A percentile compares a stretch with the other conserved stretches of the same genome.
Evolutionary conservation across 2,888 invertebrate genomes (phyloP).

Genomic region (Noctua janthe): DNA sequence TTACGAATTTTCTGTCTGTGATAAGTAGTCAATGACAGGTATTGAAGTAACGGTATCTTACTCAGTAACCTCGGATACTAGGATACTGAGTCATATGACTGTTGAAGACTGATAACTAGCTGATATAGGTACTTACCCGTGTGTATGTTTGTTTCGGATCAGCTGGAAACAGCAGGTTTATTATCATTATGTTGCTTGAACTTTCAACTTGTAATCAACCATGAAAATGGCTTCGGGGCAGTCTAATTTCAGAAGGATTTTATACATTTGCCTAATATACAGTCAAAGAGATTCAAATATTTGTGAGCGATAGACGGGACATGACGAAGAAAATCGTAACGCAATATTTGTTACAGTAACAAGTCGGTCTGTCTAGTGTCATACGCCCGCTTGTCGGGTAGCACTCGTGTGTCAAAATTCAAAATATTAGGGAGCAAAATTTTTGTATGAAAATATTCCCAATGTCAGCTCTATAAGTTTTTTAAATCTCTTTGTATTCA

Average conservation of each 20-base stretch:
- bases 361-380: too few species aligned
- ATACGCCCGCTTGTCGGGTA: too few species aligned
- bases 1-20: neutral
- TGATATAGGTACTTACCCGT: neutral
- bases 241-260: neutral
- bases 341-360: too few species aligned
- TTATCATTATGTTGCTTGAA: neutral
- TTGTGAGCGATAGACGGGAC: too few species aligned
- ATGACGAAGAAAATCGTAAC: too few species aligned
- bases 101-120: slow-evolving; percentile 7
- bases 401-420: too few species aligned
- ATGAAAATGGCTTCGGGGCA: neutral
- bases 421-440: too few species aligned
- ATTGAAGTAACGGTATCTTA: slow-evolving; percentile 4
- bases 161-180: neutral
- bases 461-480: too few species aligned
- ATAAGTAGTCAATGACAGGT: slow-evolving; percentile 2
- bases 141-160: slow-evolving; percentile 6
- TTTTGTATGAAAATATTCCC: too few species aligned
- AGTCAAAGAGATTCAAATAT: too few species aligned
- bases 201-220: slow-evolving; percentile 1
- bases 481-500: too few species aligned
- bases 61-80: neutral
- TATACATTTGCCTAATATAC: neutral
- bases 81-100: slow-evolving; percentile 4